Conservation (phyloP, 2,888 invertebrate species). For the Oasisia sp. region DNA sequence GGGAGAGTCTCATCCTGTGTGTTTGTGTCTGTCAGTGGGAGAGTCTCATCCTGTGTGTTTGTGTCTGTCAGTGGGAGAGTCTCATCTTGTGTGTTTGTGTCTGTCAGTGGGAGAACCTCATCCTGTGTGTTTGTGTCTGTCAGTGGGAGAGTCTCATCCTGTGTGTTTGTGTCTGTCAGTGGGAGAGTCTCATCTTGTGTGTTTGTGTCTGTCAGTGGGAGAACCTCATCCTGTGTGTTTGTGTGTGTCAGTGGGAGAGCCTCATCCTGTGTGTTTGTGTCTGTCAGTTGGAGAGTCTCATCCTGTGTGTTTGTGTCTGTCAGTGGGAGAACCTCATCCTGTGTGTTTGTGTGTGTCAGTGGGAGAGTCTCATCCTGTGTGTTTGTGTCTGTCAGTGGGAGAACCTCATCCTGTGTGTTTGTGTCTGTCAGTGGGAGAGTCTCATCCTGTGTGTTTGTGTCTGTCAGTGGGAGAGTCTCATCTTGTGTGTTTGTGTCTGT, state of each 20-base stretch:
- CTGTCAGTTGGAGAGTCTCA: background rate
- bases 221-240: background rate
- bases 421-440: background rate
- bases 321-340: background rate
- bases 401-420: background rate
- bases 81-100: background rate
- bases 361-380: background rate
- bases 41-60: background rate
- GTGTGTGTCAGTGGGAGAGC: background rate
- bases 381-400: background rate
- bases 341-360: background rate
- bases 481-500: background rate
- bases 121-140: background rate
- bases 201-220: background rate
- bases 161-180: background rate
- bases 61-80: background rate
- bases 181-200: background rate
- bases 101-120: background rate
- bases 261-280: background rate
- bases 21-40: background rate
- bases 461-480: background rate
- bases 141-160: background rate
- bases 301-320: background rate
- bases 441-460: background rate
- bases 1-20: background rate